Conservation (phyloP, 2,888 invertebrate species). For the Sminthurides aquaticus region DNA sequence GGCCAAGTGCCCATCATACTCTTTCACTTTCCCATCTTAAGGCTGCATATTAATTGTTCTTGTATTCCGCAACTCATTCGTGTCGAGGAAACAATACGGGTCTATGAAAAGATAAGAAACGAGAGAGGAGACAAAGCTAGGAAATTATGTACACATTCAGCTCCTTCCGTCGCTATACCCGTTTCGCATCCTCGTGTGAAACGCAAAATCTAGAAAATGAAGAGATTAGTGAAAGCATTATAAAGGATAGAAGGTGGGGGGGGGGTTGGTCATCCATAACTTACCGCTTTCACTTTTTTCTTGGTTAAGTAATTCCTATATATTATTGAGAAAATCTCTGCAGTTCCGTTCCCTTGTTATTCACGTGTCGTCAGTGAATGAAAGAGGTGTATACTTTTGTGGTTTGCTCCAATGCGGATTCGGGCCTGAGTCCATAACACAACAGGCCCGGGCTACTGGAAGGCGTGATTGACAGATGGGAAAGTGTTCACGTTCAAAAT, state of each 20-base stretch:
- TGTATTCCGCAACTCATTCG: neutral
- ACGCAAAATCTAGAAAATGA: too few species aligned
- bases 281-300: too few species aligned
- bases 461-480: slow-evolving; percentile 1
- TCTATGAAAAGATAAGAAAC: neutral
- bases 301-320: neutral
- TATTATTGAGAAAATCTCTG: neutral
- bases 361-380: neutral
- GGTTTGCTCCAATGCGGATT: neutral
- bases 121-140: too few species aligned
- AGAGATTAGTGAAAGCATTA: too few species aligned
- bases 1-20: neutral
- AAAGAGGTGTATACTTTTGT: neutral
- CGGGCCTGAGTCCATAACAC: too few species aligned
- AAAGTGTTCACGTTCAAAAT: neutral
- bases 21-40: neutral
- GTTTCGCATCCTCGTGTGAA: too few species aligned
- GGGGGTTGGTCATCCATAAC: too few species aligned
- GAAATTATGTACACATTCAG: too few species aligned
- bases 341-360: neutral
- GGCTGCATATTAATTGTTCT: neutral
- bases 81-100: neutral
- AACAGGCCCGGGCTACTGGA: too few species aligned
- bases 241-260: too few species aligned
- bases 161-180: too few species aligned